Conservation (phyloP, 2,113 vertebrate species). For the Nothoprocta perdicaria region DNA sequence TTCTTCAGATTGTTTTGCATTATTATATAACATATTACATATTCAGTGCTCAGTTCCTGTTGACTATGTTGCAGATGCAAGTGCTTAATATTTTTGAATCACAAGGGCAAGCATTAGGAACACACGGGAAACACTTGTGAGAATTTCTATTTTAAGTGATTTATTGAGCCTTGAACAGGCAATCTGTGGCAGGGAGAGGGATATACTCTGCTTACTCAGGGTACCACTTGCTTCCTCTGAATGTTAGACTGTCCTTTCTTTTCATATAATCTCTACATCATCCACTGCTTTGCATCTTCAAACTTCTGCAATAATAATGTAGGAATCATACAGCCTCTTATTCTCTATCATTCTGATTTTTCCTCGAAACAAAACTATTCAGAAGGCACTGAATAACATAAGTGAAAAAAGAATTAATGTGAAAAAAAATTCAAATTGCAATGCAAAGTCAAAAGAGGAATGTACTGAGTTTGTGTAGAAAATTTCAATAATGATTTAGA, state of each 20-base stretch:
- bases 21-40: not conserved
- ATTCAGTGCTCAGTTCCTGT: not conserved
- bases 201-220: not conserved
- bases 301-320: not conserved
- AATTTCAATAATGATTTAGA: not conserved
- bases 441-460: not conserved
- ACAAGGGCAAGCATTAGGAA: not conserved
- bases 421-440: not conserved
- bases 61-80: not conserved
- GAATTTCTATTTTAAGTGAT: not conserved
- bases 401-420: not conserved
- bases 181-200: accelerated
- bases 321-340: not conserved
- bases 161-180: not conserved
- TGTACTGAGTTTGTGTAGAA: not conserved
- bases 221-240: not conserved
- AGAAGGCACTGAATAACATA: not conserved
- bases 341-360: not conserved
- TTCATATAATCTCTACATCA: not conserved
- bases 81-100: not conserved
- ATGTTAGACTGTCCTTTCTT: not conserved
- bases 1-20: not conserved
- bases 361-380: not conserved
- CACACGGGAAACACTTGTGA: not conserved
- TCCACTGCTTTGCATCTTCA: not conserved